Conservation (phyloP, 2,888 invertebrate genomes). For the Sepiola atlantica region DNA sequence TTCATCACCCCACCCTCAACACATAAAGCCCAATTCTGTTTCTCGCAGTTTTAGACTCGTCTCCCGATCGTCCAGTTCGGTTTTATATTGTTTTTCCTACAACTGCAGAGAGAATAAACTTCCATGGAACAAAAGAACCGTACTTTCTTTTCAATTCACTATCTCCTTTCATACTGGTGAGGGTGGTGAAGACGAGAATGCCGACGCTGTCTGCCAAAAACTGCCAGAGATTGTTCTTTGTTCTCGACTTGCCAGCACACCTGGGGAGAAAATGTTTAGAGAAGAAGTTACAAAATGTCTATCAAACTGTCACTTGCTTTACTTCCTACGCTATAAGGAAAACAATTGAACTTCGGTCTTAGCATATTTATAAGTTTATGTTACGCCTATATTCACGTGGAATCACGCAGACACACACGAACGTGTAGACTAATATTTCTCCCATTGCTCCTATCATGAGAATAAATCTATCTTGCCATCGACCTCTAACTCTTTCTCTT, state of each 20-base stretch:
- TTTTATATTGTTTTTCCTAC: background rate
- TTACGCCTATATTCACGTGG: too few species aligned
- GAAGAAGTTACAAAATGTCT: background rate
- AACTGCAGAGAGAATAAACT: background rate
- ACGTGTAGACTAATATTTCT: background rate
- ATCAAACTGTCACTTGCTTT: conserved; percentile 32
- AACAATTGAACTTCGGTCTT: background rate
- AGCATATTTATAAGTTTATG: background rate
- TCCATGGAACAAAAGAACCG: background rate
- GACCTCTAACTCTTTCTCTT: too few species aligned
- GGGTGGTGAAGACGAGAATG: background rate
- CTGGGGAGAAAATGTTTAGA: background rate
- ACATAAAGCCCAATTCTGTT: background rate
- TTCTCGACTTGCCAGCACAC: background rate
- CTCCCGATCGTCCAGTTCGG: background rate
- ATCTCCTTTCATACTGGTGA: background rate
- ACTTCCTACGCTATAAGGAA: background rate
- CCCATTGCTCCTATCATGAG: background rate
- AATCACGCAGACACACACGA: too few species aligned
- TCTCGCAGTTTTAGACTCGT: background rate
- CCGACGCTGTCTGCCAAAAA: background rate
- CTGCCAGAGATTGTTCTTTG: background rate
- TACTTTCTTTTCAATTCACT: background rate
- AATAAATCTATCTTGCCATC: background rate
- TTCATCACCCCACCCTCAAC: too few species aligned